These are phyloP conservation scores for Choristoneura fumiferana DNA, from an alignment of 1,140 invertebrate species.

Conservation along the genomic window DNA sequence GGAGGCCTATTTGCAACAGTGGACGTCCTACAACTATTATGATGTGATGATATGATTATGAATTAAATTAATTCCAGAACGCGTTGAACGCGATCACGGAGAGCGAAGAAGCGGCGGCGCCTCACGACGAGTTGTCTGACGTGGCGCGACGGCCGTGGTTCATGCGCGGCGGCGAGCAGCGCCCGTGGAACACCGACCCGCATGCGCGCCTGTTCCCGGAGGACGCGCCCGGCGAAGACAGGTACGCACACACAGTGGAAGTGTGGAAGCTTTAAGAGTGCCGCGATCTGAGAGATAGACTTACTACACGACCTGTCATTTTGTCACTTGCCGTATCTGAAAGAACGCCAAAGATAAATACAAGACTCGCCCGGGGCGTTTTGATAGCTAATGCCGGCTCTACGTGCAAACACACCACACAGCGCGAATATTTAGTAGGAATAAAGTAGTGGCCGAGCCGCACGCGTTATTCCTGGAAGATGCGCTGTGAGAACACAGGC, in stretches of 20 bases:
- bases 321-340: too few species aligned
- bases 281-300: not conserved
- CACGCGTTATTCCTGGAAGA: not conserved
- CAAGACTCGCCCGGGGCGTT: too few species aligned
- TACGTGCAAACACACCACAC: not conserved
- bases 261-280: too few species aligned
- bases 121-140: conserved; percentile 36
- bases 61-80: too few species aligned
- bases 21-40: too few species aligned
- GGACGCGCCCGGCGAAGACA: conserved; percentile 68
- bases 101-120: conserved; percentile 32
- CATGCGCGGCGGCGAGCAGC: conserved; percentile 79
- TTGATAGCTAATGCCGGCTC: too few species aligned
- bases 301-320: too few species aligned
- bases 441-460: too few species aligned
- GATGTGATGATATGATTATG: too few species aligned
- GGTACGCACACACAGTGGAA: conserved; percentile 33
- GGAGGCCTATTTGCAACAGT: too few species aligned
- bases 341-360: too few species aligned
- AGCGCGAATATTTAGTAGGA: not conserved
- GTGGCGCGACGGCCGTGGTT: conserved; percentile 79
- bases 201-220: conserved; percentile 81
- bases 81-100: conserved; percentile 42
- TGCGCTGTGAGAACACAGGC: not conserved
- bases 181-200: conserved; percentile 71